phyloP scores from a whole-genome alignment of 1,140 invertebrate genomes.

The Yoshiicerus persimilis region DNA sequence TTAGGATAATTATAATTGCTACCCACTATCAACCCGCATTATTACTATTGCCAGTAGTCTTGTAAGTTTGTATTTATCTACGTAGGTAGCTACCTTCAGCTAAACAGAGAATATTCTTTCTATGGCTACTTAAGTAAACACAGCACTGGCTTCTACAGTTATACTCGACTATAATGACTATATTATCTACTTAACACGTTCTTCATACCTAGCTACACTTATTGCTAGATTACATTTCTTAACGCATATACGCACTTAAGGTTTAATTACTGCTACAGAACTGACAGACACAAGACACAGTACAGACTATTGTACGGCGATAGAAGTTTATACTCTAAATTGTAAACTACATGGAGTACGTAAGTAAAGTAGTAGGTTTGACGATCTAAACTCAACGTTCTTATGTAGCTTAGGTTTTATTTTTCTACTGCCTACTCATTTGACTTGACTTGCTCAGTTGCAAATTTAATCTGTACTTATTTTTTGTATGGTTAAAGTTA shows the following conservation, averaged over 20 bases:
- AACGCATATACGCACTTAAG: not conserved
- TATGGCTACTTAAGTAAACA: not conserved
- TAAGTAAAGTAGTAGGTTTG: not conserved
- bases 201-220: not conserved
- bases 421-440: not conserved
- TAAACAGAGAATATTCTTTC: not conserved
- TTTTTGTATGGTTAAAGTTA: not conserved
- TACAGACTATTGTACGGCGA: not conserved
- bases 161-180: not conserved
- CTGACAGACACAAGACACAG: not conserved
- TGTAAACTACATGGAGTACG: not conserved
- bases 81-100: not conserved
- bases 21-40: not conserved
- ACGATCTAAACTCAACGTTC: not conserved
- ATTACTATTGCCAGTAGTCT: slow-evolving; percentile 9
- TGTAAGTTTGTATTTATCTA: not conserved
- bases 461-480: not conserved
- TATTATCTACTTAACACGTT: not conserved
- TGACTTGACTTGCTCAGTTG: too few relatives aligned
- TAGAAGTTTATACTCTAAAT: not conserved
- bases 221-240: not conserved
- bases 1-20: slow-evolving; percentile 23
- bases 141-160: not conserved
- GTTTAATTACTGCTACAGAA: not conserved
- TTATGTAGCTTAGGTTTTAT: not conserved